Evolutionary conservation across 2,113 vertebrate genomes (phyloP).

Genomic region (Urocolius indicus): DNA sequence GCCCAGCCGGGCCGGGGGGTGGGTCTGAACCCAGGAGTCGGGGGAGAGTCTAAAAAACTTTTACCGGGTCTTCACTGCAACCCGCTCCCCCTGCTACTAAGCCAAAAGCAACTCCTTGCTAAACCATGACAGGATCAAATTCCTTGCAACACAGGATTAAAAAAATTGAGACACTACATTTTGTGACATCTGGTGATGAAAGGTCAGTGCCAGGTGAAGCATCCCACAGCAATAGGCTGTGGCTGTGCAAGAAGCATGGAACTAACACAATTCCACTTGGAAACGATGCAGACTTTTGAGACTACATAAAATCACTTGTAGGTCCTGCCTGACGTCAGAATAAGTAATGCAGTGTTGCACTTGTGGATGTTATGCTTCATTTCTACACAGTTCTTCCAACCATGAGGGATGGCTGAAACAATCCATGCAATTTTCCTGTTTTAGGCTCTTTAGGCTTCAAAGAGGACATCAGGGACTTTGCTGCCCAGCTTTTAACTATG

Average conservation of each 20-base stretch:
- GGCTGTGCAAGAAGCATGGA: background rate
- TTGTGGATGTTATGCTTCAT: rapidly evolving
- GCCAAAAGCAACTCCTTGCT: too few relatives aligned
- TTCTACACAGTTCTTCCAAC: background rate
- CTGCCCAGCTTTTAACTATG: background rate
- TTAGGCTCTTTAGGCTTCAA: background rate
- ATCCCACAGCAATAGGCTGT: background rate
- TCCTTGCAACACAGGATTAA: background rate
- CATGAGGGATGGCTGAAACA: background rate
- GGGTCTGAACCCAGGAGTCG: too few relatives aligned
- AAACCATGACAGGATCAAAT: too few relatives aligned
- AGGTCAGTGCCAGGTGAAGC: background rate
- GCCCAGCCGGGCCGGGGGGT: too few relatives aligned
- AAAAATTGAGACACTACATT: background rate
- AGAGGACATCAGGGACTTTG: background rate
- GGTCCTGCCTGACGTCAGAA: background rate
- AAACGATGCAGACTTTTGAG: background rate
- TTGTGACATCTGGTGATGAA: rapidly evolving
- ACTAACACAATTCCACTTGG: background rate
- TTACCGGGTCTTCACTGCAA: too few relatives aligned
- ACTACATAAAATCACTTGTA: background rate
- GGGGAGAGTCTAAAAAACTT: too few relatives aligned
- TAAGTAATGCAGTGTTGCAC: background rate
- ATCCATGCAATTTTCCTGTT: background rate
- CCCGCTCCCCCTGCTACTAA: too few relatives aligned